Conservation (phyloP, 2,888 invertebrate genomes). For the Phengaris alcon region DNA sequence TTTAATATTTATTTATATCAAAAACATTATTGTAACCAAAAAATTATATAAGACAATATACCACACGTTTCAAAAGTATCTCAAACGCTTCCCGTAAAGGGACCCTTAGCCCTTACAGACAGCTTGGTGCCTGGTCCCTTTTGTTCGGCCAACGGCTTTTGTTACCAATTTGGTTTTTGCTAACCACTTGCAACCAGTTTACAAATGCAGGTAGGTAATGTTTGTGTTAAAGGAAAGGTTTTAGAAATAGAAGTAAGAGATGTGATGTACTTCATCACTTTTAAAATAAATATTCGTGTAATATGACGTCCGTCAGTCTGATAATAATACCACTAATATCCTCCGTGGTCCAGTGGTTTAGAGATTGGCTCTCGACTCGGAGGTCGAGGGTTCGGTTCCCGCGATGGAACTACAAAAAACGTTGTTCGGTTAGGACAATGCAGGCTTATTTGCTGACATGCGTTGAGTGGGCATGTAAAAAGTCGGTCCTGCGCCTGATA, state of each 20-base stretch:
- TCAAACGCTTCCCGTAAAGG: not conserved
- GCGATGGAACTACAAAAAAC: too few species aligned
- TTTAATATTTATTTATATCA: not conserved
- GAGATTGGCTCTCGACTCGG: too few species aligned
- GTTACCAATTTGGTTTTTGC: constrained; percentile 13
- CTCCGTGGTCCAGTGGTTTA: too few species aligned
- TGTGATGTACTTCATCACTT: too few species aligned
- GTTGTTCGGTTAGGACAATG: too few species aligned
- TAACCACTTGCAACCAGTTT: constrained; percentile 5
- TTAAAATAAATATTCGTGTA: not conserved
- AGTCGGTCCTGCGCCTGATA: too few species aligned
- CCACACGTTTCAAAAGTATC: not conserved
- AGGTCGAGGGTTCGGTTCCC: too few species aligned
- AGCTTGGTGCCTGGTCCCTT: constrained; percentile 35
- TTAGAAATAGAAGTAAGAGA: not conserved
- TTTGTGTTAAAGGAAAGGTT: not conserved
- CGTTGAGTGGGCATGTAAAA: too few species aligned
- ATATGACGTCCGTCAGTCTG: not conserved
- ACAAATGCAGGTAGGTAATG: not conserved
- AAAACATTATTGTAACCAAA: not conserved
- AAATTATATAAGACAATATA: too few species aligned
- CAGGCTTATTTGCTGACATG: too few species aligned
- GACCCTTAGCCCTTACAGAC: constrained; percentile 31
- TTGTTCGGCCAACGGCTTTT: constrained; percentile 47
- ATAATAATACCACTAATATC: too few species aligned